A percentile compares a stretch with the other conserved stretches of the same genome.
phyloP scores from a whole-genome alignment of 2,888 invertebrate genomes.

The Deroplatys truncata region DNA sequence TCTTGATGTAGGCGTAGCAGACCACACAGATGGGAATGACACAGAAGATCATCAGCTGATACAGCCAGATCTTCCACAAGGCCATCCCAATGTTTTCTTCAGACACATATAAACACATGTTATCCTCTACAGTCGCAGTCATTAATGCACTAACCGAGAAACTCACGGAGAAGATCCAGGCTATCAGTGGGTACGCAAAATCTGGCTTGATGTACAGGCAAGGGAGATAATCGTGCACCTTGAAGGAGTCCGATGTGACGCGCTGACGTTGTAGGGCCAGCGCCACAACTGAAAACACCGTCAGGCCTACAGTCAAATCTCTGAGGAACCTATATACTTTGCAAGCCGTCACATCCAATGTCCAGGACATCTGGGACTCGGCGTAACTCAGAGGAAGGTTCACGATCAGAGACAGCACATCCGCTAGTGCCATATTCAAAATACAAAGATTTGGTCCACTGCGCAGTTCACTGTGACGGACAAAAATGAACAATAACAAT shows the following conservation, averaged over 20 bases:
- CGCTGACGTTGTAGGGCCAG: background rate
- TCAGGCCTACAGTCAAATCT: background rate
- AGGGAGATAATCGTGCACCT: background rate
- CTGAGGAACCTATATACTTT: background rate
- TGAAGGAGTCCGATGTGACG: background rate
- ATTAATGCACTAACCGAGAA: background rate
- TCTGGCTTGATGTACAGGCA: background rate
- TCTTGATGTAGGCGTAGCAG: background rate
- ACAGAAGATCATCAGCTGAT: background rate
- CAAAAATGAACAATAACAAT: too few species aligned
- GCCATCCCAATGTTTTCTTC: background rate
- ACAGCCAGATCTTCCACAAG: background rate
- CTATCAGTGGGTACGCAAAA: background rate
- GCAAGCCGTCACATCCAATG: too few species aligned
- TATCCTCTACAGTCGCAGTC: background rate
- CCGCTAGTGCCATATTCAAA: too few species aligned
- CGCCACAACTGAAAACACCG: background rate
- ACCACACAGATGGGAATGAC: background rate
- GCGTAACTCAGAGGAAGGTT: too few species aligned
- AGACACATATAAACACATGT: background rate
- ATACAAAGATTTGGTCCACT: too few species aligned
- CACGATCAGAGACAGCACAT: too few species aligned
- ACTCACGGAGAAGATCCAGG: background rate
- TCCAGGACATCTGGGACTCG: too few species aligned
- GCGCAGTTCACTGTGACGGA: too few species aligned